These are phyloP conservation scores for Tethya wilhelma DNA, from an alignment of 37 sponge, comb jelly and placozoan genomes.

Conservation along the genomic window DNA sequence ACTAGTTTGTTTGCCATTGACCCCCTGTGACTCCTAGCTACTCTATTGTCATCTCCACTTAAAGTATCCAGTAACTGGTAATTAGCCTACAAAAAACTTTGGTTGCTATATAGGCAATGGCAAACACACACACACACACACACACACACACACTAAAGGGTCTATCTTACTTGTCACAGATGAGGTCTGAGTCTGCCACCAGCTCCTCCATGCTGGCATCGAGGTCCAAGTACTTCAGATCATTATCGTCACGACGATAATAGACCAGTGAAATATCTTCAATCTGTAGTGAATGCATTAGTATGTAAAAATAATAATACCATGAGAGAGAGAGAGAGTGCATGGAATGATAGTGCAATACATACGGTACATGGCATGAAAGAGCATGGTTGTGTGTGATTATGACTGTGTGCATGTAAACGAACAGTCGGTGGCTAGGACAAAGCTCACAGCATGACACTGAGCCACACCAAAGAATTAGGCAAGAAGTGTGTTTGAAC, in stretches of 20 bases:
- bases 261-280: slow-evolving; percentile 64
- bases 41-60: too few relatives aligned
- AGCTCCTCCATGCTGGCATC: slow-evolving; percentile 73
- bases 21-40: too few relatives aligned
- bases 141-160: neutral
- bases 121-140: too few relatives aligned
- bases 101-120: too few relatives aligned
- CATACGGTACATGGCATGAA: neutral
- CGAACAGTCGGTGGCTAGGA: neutral
- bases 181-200: slow-evolving; percentile 47
- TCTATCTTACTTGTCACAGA: slow-evolving; percentile 65
- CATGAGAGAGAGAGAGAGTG: neutral
- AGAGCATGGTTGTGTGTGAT: slow-evolving; percentile 23
- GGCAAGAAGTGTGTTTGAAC: too few relatives aligned
- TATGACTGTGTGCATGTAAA: slow-evolving; percentile 46
- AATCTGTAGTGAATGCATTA: slow-evolving; percentile 40
- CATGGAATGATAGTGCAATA: neutral
- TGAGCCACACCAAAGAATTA: too few relatives aligned
- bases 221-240: slow-evolving; percentile 63
- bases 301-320: neutral
- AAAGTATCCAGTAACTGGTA: too few relatives aligned
- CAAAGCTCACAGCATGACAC: neutral
- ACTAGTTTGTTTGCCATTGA: too few relatives aligned
- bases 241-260: slow-evolving; percentile 44
- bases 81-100: too few relatives aligned